These are phyloP conservation scores for Ganaspis brasiliensis DNA, from an alignment of 2,888 invertebrate genomes.

Conservation along the genomic window DNA sequence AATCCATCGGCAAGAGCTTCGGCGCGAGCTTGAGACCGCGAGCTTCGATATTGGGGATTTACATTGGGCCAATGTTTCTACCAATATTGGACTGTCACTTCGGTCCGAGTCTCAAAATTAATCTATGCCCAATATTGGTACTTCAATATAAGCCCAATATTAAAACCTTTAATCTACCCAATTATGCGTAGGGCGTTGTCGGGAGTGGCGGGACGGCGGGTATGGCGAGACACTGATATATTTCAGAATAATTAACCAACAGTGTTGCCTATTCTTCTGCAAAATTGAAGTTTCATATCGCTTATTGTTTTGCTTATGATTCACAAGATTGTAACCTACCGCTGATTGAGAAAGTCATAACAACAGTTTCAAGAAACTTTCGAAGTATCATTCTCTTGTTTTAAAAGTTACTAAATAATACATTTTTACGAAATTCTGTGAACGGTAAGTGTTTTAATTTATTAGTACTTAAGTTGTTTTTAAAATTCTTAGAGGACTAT, in stretches of 20 bases:
- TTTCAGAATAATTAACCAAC: not conserved
- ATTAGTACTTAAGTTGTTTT: not conserved
- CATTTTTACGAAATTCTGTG: not conserved
- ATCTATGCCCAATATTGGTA: too few relatives aligned
- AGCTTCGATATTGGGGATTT: too few relatives aligned
- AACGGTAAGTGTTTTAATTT: conserved; percentile 10
- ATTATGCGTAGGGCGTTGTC: conserved; percentile 21
- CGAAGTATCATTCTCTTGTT: not conserved
- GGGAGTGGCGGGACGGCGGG: conserved; percentile 12
- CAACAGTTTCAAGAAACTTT: not conserved
- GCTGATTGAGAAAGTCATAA: not conserved
- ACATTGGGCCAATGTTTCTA: too few relatives aligned
- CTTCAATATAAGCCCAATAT: too few relatives aligned
- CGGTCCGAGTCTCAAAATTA: too few relatives aligned
- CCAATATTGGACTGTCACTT: too few relatives aligned
- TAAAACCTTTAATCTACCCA: too few relatives aligned
- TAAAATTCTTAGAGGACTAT: not conserved
- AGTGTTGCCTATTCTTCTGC: not conserved
- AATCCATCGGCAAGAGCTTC: too few relatives aligned
- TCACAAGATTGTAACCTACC: not conserved
- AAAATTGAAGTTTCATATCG: not conserved
- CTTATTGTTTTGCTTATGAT: not conserved
- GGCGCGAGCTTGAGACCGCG: too few relatives aligned
- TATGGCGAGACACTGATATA: conserved; percentile 8
- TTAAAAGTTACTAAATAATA: not conserved